Conservation (phyloP, 2,888 invertebrate genomes). For the Flexamia atlantica region DNA sequence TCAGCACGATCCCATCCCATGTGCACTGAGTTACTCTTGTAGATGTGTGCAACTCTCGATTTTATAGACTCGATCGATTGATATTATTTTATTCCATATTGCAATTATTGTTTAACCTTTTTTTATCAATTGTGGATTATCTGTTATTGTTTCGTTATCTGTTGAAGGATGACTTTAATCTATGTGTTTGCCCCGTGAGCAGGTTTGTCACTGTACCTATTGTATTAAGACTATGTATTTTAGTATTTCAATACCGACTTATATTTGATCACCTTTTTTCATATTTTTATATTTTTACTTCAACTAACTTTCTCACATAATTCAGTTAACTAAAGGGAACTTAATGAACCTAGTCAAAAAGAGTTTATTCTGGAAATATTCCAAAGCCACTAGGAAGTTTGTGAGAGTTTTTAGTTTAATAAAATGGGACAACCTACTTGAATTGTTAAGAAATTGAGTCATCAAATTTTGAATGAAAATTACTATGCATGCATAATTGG, state of each 20-base stretch:
- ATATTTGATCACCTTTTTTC: background rate
- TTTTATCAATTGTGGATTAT: constrained; percentile 18
- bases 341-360: no score
- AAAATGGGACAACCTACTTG: no score
- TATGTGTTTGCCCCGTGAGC: constrained; percentile 16
- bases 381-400: no score
- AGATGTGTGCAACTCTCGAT: constrained; percentile 22
- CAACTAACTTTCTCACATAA: constrained; percentile 30
- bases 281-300: constrained; percentile 11
- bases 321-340: background rate
- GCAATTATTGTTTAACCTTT: background rate
- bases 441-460: no score
- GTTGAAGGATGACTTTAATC: background rate
- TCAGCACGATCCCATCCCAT: constrained; percentile 25
- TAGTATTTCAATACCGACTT: background rate
- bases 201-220: constrained; percentile 20
- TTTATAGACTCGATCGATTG: constrained; percentile 24
- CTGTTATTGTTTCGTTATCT: background rate
- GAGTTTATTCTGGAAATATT: no score
- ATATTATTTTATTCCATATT: constrained; percentile 44
- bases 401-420: no score
- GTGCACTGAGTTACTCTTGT: constrained; percentile 22
- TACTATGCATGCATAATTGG: no score
- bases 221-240: constrained; percentile 5
- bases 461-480: no score